Evolutionary conservation across 23 tunicate species (phyloP).

Genomic region (Styela clava): DNA sequence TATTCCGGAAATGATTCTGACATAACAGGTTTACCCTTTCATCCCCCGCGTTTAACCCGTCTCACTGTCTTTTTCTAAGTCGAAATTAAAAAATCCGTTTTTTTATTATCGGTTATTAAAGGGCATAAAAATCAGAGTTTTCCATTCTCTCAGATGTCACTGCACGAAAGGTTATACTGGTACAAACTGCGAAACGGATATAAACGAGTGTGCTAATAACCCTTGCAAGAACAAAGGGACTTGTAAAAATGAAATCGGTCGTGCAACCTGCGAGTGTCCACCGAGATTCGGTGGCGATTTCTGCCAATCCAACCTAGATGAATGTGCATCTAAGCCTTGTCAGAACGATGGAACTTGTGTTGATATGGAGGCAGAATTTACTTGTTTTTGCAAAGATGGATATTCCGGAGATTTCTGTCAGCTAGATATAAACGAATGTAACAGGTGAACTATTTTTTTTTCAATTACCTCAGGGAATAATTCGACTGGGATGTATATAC

Average conservation of each 20-base stretch:
- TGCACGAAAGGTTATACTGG: conserved; percentile 22
- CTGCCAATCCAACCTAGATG: conserved; percentile 18
- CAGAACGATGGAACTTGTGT: conserved; percentile 24
- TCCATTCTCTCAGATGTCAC: conserved; percentile 7
- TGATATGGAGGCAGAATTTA: conserved; percentile 25
- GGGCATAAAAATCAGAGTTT: too few relatives aligned
- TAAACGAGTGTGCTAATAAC: conserved; percentile 18
- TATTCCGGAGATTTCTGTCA: conserved; percentile 26
- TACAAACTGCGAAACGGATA: conserved; percentile 18
- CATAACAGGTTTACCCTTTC: too few relatives aligned
- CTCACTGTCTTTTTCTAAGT: too few relatives aligned
- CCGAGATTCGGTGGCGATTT: conserved; percentile 26
- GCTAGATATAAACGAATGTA: conserved; percentile 6
- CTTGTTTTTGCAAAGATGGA: conserved; percentile 15
- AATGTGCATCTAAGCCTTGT: conserved; percentile 24
- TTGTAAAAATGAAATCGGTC: conserved; percentile 18
- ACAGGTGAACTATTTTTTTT: not conserved
- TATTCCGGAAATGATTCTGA: too few relatives aligned
- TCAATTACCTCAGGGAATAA: too few relatives aligned
- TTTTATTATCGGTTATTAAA: too few relatives aligned
- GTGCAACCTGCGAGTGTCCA: conserved; percentile 12
- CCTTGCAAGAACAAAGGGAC: conserved; percentile 16
- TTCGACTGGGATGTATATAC: not conserved
- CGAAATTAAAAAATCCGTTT: too few relatives aligned
- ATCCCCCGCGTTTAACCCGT: too few relatives aligned